Evolutionary conservation across 2,888 invertebrate species (phyloP).

Genomic region (Pegoplata infirma): DNA sequence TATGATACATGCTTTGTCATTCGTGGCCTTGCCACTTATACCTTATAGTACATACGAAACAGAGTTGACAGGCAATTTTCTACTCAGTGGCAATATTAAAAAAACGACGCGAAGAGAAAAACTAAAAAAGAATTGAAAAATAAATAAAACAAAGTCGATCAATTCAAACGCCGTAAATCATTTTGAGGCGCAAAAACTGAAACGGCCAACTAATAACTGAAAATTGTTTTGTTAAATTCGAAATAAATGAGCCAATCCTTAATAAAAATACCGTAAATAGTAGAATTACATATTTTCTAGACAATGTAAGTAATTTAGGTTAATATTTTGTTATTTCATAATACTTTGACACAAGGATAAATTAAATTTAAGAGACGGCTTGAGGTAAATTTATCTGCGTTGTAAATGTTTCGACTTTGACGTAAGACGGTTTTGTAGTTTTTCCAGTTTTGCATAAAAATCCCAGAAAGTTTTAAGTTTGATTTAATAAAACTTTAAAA

Average conservation of each 20-base stretch:
- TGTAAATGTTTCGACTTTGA: background rate
- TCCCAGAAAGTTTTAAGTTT: background rate
- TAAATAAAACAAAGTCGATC: background rate
- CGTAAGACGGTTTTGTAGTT: background rate
- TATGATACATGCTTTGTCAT: conserved; percentile 53
- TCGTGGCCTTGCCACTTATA: conserved; percentile 51
- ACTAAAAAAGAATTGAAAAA: conserved; percentile 22
- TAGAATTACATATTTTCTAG: too few relatives aligned
- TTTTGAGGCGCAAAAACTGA: background rate
- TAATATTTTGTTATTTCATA: too few relatives aligned
- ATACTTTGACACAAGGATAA: background rate
- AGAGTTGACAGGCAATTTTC: conserved; percentile 22
- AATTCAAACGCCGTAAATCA: background rate
- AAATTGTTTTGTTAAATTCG: too few relatives aligned
- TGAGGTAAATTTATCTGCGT: background rate
- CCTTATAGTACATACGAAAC: conserved; percentile 20
- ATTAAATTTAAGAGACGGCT: conserved; percentile 2
- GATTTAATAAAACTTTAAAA: background rate
- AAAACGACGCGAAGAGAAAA: conserved; percentile 12
- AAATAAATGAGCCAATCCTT: too few relatives aligned
- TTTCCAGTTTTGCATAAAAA: conserved; percentile 16
- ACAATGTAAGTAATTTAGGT: too few relatives aligned
- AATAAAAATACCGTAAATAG: too few relatives aligned
- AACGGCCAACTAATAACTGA: too few relatives aligned
- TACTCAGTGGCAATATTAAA: conserved; percentile 20